These are phyloP conservation scores for Actinia equina DNA, from an alignment of 64 coral and sea anemone genomes.

Conservation along the genomic window DNA sequence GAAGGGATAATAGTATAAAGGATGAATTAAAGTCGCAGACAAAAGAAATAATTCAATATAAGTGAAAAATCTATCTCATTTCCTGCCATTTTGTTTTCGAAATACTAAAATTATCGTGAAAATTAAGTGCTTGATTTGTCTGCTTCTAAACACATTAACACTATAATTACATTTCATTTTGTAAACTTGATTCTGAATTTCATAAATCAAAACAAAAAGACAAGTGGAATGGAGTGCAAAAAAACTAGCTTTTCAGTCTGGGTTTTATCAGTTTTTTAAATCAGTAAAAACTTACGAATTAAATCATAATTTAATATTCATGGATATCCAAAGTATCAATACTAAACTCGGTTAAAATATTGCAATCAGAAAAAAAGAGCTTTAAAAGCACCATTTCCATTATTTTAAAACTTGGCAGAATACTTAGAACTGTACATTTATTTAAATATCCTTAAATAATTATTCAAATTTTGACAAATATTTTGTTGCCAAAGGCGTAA, in stretches of 20 bases:
- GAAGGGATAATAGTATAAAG: conserved; percentile 7
- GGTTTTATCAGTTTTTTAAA: not conserved
- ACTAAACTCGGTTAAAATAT: no score
- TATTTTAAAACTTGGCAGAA: no score
- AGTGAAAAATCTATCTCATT: not conserved
- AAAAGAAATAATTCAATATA: not conserved
- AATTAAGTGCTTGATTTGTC: not conserved
- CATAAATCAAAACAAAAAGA: not conserved
- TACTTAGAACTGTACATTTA: not conserved
- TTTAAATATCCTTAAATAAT: not conserved
- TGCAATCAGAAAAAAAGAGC: no score
- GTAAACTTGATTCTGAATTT: not conserved
- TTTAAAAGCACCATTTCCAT: no score
- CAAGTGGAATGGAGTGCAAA: not conserved
- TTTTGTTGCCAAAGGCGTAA: not conserved
- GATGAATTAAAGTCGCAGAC: not conserved
- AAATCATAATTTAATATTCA: no score
- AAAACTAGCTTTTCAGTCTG: not conserved
- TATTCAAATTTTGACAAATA: not conserved
- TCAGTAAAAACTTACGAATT: no score
- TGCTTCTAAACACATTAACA: no score
- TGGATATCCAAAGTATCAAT: no score
- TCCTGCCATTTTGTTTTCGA: not conserved
- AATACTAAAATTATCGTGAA: not conserved
- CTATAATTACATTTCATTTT: not conserved